Base-by-base conservation (phyloP, 2,888 invertebrate species). In the Conchocele bisecta region DNA sequence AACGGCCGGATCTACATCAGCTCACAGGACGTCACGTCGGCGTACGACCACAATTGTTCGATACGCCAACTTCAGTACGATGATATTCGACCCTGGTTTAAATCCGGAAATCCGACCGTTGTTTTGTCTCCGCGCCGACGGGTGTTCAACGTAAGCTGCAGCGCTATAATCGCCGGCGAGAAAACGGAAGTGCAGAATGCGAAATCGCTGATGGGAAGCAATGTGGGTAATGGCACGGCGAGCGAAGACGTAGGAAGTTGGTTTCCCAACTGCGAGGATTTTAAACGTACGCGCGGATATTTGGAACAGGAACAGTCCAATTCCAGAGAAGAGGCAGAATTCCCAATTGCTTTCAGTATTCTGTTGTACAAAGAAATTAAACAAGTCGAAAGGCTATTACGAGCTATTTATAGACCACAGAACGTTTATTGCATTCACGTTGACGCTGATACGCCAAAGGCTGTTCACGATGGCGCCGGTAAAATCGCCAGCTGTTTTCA, bases 351-450 rank as follows among this genome's bases (percentile, higher is more conserved):
- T 0, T 90, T 80, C 59, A 88, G 83, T 58, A 83, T 90, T 26
- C 50, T 90, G 0, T 63, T 89, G 28, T 87, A 89, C 60, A 82
- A 84, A 59, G 82, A 89, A 17, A 75, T 84, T 0, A 82, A 82
- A 35, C 88, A 90, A 69, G 78, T 86, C 1, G 89, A 87, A 53
- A 63, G 83, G 20, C 73, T 90, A 5, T 65, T 91, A 22, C 68
- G 83, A 20, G 80, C 86, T 3, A 85, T 91, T 22, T 91, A 90
- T 58, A 74, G 84, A 41, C 88, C 89, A 0, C 85, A 88, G 17
- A 91, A 91, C 71, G 50, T 80, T 11, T 91, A 88, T 68, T 91
- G 91, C 71, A 68, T 91, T n/a, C 91, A 91, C 68, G 83, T 90
- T 2, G 91, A 91, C 68, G 72, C 65, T 9, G 85, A 84, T 39